Evolutionary conservation across 2,113 vertebrate species (phyloP).

Genomic region (Pungitius pungitius): DNA sequence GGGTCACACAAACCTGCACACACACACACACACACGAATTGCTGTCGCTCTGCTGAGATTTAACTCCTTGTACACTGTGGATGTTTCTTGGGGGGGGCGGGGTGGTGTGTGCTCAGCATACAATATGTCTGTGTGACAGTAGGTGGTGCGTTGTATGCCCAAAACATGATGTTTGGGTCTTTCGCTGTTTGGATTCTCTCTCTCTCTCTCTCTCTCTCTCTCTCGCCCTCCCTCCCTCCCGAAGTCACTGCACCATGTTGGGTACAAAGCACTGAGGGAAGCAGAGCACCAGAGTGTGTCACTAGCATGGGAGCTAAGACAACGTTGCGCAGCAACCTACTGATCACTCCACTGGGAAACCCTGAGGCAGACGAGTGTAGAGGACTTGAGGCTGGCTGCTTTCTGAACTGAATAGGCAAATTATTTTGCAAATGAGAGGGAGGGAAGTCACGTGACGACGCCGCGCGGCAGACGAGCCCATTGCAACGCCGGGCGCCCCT

Average conservation of each 20-base stretch:
- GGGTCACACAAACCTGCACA: conserved; percentile 54
- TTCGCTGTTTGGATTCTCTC: conserved; percentile 41
- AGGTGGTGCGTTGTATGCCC: conserved; percentile 68
- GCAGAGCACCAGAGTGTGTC: conserved; percentile 66
- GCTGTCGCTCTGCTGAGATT: conserved; percentile 43
- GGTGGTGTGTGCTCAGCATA: conserved; percentile 21
- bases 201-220: conserved; percentile 28
- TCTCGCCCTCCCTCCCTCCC: conserved; percentile 48
- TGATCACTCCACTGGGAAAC: conserved; percentile 55
- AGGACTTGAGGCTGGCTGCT: conserved; percentile 24
- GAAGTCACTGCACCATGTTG: conserved; percentile 78
- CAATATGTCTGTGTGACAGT: conserved; percentile 39
- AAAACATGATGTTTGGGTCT: conserved; percentile 56
- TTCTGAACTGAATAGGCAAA: conserved; percentile 20
- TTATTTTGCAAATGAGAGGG: conserved; percentile 52
- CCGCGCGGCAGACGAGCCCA: conserved; percentile 44
- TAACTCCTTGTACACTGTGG: conserved; percentile 25
- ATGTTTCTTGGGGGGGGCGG: too few relatives aligned
- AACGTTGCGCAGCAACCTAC: conserved; percentile 58
- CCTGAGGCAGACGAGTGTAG: conserved; percentile 20
- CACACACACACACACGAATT: not conserved
- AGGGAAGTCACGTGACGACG: conserved; percentile 45
- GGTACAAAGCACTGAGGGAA: conserved; percentile 76
- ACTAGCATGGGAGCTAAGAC: conserved; percentile 69
- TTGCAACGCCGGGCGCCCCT: conserved; percentile 56